Conservation (phyloP, 2,797 vertebrate genomes). For the Rhinichthys osculus region DNA sequence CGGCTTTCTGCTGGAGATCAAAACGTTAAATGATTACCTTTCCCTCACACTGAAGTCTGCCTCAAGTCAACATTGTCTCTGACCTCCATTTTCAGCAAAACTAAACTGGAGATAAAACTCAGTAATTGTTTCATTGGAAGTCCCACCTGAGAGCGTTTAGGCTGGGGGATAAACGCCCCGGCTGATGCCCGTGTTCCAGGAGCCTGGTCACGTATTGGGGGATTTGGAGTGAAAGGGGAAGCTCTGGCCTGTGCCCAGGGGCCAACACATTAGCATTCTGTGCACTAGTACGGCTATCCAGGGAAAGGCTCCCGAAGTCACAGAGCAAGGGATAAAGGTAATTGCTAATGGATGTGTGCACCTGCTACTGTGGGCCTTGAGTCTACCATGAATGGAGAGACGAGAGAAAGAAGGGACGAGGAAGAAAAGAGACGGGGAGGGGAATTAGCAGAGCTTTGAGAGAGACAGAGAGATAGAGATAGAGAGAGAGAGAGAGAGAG, state of each 20-base stretch:
- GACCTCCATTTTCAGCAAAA: slow-evolving; percentile 37
- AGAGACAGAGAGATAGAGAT: not conserved
- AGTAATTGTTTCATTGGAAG: slow-evolving; percentile 37
- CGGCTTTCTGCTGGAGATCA: slow-evolving; percentile 3
- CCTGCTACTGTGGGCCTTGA: slow-evolving; percentile 71
- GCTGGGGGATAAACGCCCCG: not conserved
- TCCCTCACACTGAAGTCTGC: slow-evolving; percentile 4
- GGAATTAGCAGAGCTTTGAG: not conserved
- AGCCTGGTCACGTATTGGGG: slow-evolving; percentile 37
- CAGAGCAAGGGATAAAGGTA: slow-evolving; percentile 69
- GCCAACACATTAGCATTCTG: slow-evolving; percentile 52
- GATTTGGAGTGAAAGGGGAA: slow-evolving; percentile 46
- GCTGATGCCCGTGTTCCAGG: slow-evolving; percentile 23
- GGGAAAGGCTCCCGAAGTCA: slow-evolving; percentile 46
- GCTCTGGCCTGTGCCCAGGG: slow-evolving; percentile 33
- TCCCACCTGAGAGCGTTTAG: slow-evolving; percentile 41
- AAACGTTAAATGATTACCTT: slow-evolving; percentile 17
- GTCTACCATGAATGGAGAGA: slow-evolving; percentile 46
- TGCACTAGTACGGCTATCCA: slow-evolving; percentile 22
- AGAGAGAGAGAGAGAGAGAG: too few relatives aligned
- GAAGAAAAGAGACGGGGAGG: slow-evolving; percentile 16
- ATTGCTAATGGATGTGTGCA: slow-evolving; percentile 76
- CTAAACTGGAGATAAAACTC: slow-evolving; percentile 37
- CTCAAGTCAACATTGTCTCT: slow-evolving; percentile 31
- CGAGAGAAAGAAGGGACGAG: slow-evolving; percentile 6